Base-by-base conservation (phyloP, 2,113 vertebrate genomes). In the Stigmatopora argus region DNA sequence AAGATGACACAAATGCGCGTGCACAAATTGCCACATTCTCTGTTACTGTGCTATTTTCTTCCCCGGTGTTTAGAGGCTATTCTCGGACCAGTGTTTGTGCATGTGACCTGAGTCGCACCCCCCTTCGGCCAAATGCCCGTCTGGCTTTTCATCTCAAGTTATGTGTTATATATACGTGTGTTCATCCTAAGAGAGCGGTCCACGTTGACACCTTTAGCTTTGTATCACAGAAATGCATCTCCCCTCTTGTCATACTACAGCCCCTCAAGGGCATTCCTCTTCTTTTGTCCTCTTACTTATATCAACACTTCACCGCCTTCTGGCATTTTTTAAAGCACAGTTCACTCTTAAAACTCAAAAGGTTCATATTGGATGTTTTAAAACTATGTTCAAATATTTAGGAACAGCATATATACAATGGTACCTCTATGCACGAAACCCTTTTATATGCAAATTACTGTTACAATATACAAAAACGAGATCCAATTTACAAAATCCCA, bases 41-140 rank as follows among this genome's bases (percentile, higher is more conserved):
- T 60, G 58, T 60, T 60, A 60, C 58, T 60, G 58, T 34, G 58
- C 35, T 60, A 60, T 60, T 60, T 60, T 60, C 58, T 60, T 60
- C 35, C 58, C 58, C 1, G 58, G 58, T 60, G 58, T 60, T 60
- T 60, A 44, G 34, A 19, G 35, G 35, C 35, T 60, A 60, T 60
- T 60, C 58, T 41, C 38, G 35, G 58, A 60, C 58, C 38, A 14
- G 58, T 44, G 58, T 60, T 60, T 60, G 58, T 60, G 34, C 58
- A 60, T 60, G 58, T 60, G 58, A 60, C 58, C 58, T 18, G 10
- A 41, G 58, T 60, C 31, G 18, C 58, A 7, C 5, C 18, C 35
- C 34, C 15, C 56, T 3, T 14, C 5, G 15, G 31, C 15, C 8
- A 58, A 35, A 58, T n/a, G 34, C 34, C 56, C 58, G 58, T 60